Evolutionary conservation across 2,888 invertebrate species (phyloP), one percentile per base, ranked within the genome.

Genomic region (Automeris io): DNA sequence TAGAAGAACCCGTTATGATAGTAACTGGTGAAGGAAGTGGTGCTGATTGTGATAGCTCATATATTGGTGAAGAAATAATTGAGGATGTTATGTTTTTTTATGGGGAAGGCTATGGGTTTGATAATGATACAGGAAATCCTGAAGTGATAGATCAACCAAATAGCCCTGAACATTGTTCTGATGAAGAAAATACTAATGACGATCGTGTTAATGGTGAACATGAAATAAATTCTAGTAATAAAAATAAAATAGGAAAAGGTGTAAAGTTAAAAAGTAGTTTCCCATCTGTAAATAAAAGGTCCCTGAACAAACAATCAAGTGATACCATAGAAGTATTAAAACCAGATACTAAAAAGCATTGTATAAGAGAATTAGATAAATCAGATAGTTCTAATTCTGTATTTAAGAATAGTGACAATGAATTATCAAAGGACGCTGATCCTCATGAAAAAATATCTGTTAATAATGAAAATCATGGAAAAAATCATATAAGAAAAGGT

Each of bases 51-150:
- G 89, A 92, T 45, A 87, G 87, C 41, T 80, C 64, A 42, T 81
- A 74, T 54, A 57, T 78, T 40, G 90, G 93, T 18, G 94, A 94
- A 59, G 89, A 88, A 49, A 91, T 95, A 38, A 91, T 91, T 58
- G 95, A 95, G 73, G 89, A 91, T 1, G 79, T 92, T 0, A 85
- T 92, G 79, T 90, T 88, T 68, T 87, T 95, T 60, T 88, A 83
- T 51, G 94, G 94, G 0, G 90, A 90, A 57, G 95, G 95, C 25
- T 88, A 74, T 51, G 95, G 95, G 3, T 78, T 69, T 12, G 92
- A 92, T 18, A 94, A 93, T 64, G 85, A 91, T 41, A 92, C 93
- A 3, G 95, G 94, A 1, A 95, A 94, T 73, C 89, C 83, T 26
- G 83, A 80, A 51, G 56, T 54, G 37, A 52, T 67, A 44, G 68